Evolutionary conservation across 1,140 invertebrate species (phyloP).

Genomic region (Steinernema feltiae): DNA sequence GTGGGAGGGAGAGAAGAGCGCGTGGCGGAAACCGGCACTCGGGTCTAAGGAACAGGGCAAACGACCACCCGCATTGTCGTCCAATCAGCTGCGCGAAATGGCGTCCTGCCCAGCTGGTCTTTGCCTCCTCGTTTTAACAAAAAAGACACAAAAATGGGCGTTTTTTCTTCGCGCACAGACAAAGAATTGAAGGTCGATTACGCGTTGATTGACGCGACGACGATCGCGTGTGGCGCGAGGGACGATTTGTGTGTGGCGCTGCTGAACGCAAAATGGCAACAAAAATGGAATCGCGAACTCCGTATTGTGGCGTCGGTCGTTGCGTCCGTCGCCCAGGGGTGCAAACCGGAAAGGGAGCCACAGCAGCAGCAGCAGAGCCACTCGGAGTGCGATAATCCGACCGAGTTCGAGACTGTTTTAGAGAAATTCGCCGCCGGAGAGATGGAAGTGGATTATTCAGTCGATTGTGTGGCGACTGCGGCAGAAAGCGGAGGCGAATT

Average conservation of each 20-base stretch:
- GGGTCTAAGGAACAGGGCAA: background rate
- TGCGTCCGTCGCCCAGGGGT: too few species aligned
- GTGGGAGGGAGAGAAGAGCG: background rate
- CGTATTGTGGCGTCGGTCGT: background rate
- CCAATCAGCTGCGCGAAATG: constrained; percentile 5
- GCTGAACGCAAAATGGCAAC: background rate
- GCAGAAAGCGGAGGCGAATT: background rate
- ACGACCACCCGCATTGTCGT: background rate
- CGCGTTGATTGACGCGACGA: constrained; percentile 6
- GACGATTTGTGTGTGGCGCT: background rate
- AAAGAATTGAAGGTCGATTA: constrained; percentile 13
- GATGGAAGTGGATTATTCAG: background rate
- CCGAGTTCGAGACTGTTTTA: background rate
- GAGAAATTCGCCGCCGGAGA: background rate
- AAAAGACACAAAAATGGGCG: constrained; percentile 13
- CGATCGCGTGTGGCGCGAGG: background rate
- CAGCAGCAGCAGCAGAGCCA: background rate
- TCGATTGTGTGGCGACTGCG: background rate
- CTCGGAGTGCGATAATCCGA: background rate
- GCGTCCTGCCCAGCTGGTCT: background rate
- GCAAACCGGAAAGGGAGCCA: background rate
- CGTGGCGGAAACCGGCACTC: background rate
- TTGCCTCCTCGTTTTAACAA: background rate
- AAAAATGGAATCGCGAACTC: background rate
- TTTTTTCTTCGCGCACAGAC: constrained; percentile 12